Base-by-base conservation (phyloP, 1,140 invertebrate genomes). In the Hyles vespertilio region DNA sequence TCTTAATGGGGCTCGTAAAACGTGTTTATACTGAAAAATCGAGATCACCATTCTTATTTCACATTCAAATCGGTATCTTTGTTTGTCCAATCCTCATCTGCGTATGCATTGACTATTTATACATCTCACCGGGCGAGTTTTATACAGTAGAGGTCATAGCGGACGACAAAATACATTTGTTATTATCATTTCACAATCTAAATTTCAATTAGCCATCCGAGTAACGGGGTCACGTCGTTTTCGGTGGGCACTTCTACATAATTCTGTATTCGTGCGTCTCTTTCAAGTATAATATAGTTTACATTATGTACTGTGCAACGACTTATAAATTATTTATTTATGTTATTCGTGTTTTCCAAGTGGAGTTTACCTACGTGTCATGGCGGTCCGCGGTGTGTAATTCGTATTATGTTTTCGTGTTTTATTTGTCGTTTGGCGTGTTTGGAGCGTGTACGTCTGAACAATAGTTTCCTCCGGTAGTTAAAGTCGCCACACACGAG, bases 221-320 rank as follows among this genome's bases (percentile, higher is more conserved):
- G 73, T 86, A 88, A 88, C 85, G 85, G 85, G 83, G 85, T 88
- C 81, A 85, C 69, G 59, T 77, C 73, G 74, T 74, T 82, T 80
- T 79, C 72, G 74, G 84, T 80, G 76, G 70, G 76, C 51, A 7
- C 64, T 84, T 83, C 71, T 81, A 79, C 76, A 79, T 84, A 77
- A 77, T 77, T 76, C 69, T 76, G 72, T 84, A 74, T 74, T 76
- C 72, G 55, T 65, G 61, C 59, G 58, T 68, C 61, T 67, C 61
- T 71, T 69, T 65, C 53, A 34, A n/a, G 22, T 51, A 53, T 52
- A 52, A n/a, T 58, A 45, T 56, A 54, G 10, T 36, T 46, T 53
- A 36, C 59, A 49, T 58, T 52, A 58, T 63, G 50, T 48, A 48
- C 55, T 60, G 55, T 60, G 53, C 60, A 69, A 65, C 67, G 59